Evolutionary conservation across 2,888 invertebrate genomes (phyloP), one percentile per base, ranked within the genome.

Genomic region (Drosophila atripex): DNA sequence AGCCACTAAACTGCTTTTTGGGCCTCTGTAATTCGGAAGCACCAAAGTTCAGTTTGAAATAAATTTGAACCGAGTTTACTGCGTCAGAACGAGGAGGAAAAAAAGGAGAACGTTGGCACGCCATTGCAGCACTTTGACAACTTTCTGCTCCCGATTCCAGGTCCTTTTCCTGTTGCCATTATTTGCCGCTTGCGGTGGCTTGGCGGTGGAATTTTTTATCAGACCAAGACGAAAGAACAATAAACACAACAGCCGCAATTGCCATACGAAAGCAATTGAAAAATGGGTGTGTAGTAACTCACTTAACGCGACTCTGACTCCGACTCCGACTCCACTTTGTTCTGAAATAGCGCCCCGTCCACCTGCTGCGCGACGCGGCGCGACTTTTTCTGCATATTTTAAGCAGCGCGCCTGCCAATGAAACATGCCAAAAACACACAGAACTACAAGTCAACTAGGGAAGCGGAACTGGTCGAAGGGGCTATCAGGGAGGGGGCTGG

Each of bases 391-490:
- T 68, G 83, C 74, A 86, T 80, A 79, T 86, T 78, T 83, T 75
- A 75, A 83, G 28, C 28, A 28, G 71, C 73, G 63, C 73, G 84
- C 63, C 80, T 80, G 86, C 78, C 84, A 86, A 85, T 72, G 78
- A 78, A 78, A 86, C 77, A 85, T 86, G 86, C 83, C 79, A 82
- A 76, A 82, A 79, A 82, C 72, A 83, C 64, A 65, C 63, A 51
- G 46, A 84, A 77, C 69, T 76, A 78, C 73, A 71, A 74, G 65
- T 53, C 39, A 45, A 43, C 39, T 16, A 41, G 30, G 21, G 11
- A n/a, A 14, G 43, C 18, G 39, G 16, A 52, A 9, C n/a, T 18
- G 39, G 32, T 18, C 18, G 21, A 50, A 32, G 32, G 18, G 21
- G 25, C 56, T 9, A 2, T 1, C 28, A 2, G 28, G 28, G 9